These are phyloP conservation scores for Acanthoscelides obtectus DNA, from an alignment of 2,888 invertebrate species.

Conservation along the genomic window DNA sequence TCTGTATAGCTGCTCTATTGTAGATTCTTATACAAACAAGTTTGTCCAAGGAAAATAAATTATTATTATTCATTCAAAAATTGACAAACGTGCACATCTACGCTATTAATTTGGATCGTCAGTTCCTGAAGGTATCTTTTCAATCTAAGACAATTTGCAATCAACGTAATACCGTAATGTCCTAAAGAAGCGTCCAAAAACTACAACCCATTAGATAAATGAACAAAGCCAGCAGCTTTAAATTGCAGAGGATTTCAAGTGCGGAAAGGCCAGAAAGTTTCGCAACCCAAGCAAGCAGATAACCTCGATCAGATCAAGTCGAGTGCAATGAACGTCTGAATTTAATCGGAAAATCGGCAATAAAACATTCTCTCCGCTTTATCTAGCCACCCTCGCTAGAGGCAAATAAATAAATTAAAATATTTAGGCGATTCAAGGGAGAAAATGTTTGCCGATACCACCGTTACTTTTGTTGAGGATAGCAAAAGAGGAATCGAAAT, in stretches of 20 bases:
- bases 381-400: background rate
- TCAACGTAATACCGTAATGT: no score
- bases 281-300: background rate
- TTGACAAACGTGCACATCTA: no score
- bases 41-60: no score
- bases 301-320: background rate
- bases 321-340: background rate
- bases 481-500: background rate
- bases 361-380: background rate
- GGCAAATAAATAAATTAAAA: background rate
- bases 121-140: no score
- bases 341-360: background rate
- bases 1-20: no score
- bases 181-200: background rate
- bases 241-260: background rate
- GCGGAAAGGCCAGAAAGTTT: background rate
- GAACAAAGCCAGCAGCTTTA: background rate
- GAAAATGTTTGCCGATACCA: background rate
- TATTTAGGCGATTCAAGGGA: background rate
- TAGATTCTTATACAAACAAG: no score
- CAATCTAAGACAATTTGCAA: no score
- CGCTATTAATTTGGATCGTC: no score
- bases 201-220: background rate
- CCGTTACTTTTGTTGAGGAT: background rate
- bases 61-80: no score